These are phyloP conservation scores for Phyllotreta striolata DNA, from an alignment of 2,888 invertebrate genomes.

Conservation along the genomic window DNA sequence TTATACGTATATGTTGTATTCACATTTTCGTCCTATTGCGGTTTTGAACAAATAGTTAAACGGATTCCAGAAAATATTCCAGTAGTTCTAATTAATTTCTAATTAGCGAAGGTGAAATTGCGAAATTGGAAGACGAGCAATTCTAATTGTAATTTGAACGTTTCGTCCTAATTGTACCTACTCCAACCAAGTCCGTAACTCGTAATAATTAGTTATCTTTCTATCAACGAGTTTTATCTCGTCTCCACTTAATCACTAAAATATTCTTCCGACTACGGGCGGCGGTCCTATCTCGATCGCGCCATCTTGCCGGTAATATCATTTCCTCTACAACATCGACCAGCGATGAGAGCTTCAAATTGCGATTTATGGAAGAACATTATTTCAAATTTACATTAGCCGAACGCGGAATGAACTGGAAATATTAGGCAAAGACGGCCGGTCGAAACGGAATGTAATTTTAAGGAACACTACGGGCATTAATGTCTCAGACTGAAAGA, in stretches of 20 bases:
- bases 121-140: background rate
- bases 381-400: conserved; percentile 42
- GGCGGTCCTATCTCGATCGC: conserved; percentile 45
- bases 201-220: conserved; percentile 37
- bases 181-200: conserved; percentile 12
- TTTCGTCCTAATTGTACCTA: conserved; percentile 8
- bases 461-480: conserved; percentile 28
- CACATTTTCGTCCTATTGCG: too few relatives aligned
- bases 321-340: conserved; percentile 46
- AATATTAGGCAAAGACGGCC: conserved; percentile 35
- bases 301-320: conserved; percentile 50
- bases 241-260: conserved; percentile 49
- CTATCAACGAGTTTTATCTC: conserved; percentile 36
- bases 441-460: conserved; percentile 19
- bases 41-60: too few relatives aligned
- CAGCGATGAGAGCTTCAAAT: conserved; percentile 39
- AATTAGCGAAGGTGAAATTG: background rate
- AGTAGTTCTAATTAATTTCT: background rate
- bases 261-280: conserved; percentile 45
- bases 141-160: conserved; percentile 12
- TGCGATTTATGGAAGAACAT: conserved; percentile 38
- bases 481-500: conserved; percentile 15
- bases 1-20: too few relatives aligned
- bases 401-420: conserved; percentile 28
- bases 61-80: background rate